phyloP scores from a whole-genome alignment of 2,888 invertebrate genomes.

The Aphidius colemani region DNA sequence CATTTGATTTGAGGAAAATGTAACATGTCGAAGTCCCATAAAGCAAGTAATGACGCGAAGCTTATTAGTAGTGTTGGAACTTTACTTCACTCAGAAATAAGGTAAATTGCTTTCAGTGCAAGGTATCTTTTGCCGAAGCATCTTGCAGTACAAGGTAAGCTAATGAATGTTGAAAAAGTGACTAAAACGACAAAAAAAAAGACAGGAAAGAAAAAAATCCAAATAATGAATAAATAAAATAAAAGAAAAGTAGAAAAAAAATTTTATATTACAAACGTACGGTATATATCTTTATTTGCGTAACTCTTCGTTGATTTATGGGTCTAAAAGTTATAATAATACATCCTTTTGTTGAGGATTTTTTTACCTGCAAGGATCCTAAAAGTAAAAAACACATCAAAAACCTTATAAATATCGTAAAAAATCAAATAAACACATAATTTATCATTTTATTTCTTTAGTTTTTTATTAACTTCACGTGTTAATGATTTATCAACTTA shows the following conservation, averaged over 20 bases:
- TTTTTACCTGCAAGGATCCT: no score
- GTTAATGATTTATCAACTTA: constrained; percentile 61
- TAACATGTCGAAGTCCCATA: constrained; percentile 11
- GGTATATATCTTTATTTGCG: constrained; percentile 16
- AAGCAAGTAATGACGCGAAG: constrained; percentile 35
- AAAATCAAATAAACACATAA: not conserved
- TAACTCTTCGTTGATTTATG: constrained; percentile 16
- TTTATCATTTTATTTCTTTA: not conserved
- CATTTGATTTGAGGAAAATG: no score
- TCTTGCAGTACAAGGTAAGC: constrained; percentile 18
- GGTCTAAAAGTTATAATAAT: constrained; percentile 15
- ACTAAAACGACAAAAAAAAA: constrained; percentile 1
- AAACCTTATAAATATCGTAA: no score
- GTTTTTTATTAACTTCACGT: constrained; percentile 52
- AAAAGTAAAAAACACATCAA: no score
- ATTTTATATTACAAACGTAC: not conserved
- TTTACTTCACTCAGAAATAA: constrained; percentile 38
- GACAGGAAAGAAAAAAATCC: not conserved
- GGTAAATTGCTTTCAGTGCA: constrained; percentile 38
- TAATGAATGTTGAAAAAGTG: constrained; percentile 27
- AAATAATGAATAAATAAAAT: no score
- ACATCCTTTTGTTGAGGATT: no score
- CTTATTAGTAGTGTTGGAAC: constrained; percentile 42
- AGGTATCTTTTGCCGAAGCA: constrained; percentile 15
- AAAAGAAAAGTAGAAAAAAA: no score